Evolutionary conservation across 2,888 invertebrate species (phyloP).

Genomic region (Perdita meconis): DNA sequence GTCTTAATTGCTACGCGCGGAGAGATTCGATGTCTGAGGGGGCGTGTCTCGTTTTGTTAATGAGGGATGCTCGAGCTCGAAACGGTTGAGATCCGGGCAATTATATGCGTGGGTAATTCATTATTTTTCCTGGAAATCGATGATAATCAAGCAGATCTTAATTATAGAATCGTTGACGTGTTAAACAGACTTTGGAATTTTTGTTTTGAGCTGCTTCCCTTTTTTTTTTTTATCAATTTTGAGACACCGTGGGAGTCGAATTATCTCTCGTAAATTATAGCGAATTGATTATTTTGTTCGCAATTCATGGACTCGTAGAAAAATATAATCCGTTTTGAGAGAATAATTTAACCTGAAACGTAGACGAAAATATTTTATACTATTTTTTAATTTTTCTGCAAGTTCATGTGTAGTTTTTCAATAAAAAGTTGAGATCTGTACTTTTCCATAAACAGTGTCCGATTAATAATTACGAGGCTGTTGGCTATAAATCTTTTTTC

Average conservation of each 20-base stretch:
- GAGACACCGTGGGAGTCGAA: not conserved
- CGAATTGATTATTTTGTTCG: not conserved
- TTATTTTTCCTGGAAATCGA: no score
- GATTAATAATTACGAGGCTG: constrained; percentile 11
- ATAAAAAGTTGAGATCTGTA: not conserved
- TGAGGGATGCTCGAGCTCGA: constrained; percentile 10
- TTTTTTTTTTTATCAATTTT: not conserved
- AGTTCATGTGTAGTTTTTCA: not conserved
- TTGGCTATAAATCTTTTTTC: not conserved
- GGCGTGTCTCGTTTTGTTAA: not conserved
- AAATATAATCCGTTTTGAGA: not conserved
- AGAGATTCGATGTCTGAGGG: not conserved
- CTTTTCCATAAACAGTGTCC: not conserved
- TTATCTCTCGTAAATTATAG: not conserved
- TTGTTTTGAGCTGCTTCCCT: constrained; percentile 7
- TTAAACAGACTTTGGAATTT: no score
- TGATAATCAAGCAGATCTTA: no score
- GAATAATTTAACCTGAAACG: not conserved
- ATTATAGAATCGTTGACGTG: no score
- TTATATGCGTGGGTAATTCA: not conserved
- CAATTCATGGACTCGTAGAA: not conserved
- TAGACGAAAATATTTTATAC: not conserved
- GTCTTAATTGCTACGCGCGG: not conserved
- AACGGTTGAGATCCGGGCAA: not conserved
- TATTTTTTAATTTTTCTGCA: constrained; percentile 3